Conservation (phyloP, 1,140 invertebrate genomes). For the Drosophila mojavensis region DNA sequence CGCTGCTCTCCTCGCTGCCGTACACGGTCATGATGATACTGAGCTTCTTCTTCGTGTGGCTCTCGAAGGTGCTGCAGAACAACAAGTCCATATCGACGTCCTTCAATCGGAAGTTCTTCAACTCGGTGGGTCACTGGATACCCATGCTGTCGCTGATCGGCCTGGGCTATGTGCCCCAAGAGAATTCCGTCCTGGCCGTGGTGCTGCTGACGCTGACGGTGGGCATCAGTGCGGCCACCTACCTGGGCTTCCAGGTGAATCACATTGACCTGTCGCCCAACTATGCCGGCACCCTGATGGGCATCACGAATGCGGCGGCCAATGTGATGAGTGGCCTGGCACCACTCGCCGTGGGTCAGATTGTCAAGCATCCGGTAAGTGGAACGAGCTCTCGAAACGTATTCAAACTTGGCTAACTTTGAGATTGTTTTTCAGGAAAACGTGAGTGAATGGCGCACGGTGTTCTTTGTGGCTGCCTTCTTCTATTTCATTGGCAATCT, state of each 20-base stretch:
- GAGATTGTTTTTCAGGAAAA: conserved; percentile 35
- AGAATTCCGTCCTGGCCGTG: conserved; percentile 85
- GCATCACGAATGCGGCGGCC: conserved; percentile 90
- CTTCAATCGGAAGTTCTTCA: conserved; percentile 88
- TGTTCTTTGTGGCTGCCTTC: conserved; percentile 90
- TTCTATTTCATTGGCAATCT: conserved; percentile 89
- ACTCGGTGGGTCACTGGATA: conserved; percentile 87
- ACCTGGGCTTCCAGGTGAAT: conserved; percentile 89
- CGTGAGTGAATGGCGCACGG: conserved; percentile 87
- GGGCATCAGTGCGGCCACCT: conserved; percentile 90
- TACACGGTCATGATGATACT: conserved; percentile 90
- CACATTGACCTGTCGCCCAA: conserved; percentile 92
- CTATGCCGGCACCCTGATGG: conserved; percentile 89
- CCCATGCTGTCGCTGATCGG: conserved; percentile 88
- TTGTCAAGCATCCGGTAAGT: conserved; percentile 87
- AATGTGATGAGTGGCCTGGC: conserved; percentile 91
- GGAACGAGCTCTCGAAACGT: background rate
- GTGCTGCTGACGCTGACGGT: conserved; percentile 89
- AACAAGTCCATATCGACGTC: conserved; percentile 85
- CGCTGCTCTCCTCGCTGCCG: conserved; percentile 90
- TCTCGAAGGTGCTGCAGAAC: conserved; percentile 87
- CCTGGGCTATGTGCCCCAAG: conserved; percentile 86
- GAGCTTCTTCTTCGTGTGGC: conserved; percentile 88
- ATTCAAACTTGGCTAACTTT: background rate
- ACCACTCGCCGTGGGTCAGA: conserved; percentile 87